Evolutionary conservation across 2,113 vertebrate genomes (phyloP).

Genomic region (Petrocephalus microphthalmus): DNA sequence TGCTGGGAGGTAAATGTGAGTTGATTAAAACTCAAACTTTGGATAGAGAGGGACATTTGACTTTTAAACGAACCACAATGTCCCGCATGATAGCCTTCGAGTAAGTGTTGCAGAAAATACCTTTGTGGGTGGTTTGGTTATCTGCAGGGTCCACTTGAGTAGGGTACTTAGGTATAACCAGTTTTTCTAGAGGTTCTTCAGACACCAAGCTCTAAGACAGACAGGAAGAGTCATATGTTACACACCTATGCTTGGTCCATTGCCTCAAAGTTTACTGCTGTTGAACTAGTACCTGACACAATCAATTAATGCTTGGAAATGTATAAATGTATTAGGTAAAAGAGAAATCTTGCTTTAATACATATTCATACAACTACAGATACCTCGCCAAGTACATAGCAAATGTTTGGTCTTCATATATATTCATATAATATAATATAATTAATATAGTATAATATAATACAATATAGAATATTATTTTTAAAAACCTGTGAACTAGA

Average conservation of each 20-base stretch:
- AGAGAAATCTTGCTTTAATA: too few relatives aligned
- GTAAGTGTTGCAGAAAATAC: not conserved
- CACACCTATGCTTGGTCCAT: not conserved
- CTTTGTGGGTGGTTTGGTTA: not conserved
- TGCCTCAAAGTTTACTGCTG: not conserved
- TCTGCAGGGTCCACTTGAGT: not conserved
- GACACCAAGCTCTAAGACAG: not conserved
- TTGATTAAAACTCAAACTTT: not conserved
- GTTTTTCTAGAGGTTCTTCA: not conserved
- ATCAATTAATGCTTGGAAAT: too few relatives aligned
- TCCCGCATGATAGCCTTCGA: not conserved
- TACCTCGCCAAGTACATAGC: too few relatives aligned
- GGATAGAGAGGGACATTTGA: not conserved
- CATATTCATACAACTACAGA: too few relatives aligned
- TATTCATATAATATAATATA: too few relatives aligned
- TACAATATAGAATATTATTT: too few relatives aligned
- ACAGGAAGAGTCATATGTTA: too few relatives aligned
- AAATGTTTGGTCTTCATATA: too few relatives aligned
- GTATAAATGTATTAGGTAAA: too few relatives aligned
- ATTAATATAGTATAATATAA: too few relatives aligned
- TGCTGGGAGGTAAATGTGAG: constrained; percentile 1
- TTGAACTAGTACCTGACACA: not conserved
- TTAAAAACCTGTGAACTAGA: too few relatives aligned
- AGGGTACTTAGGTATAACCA: not conserved
- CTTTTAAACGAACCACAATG: not conserved